Evolutionary conservation across 2,113 vertebrate species (phyloP), one percentile per base, ranked within the genome.

Genomic region (Coreoperca whiteheadi): DNA sequence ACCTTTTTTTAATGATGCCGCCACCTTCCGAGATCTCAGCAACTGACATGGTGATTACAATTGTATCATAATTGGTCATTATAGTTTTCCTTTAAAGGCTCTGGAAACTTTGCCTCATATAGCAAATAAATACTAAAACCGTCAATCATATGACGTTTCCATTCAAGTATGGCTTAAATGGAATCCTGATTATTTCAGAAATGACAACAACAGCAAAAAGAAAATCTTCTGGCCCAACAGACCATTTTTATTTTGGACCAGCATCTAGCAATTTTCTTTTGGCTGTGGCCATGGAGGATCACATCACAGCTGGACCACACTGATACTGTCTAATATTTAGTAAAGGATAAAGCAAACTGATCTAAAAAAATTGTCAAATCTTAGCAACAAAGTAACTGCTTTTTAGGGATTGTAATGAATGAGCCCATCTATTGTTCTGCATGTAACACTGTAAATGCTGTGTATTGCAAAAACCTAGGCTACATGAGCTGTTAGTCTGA

Each of bases 391-490:
- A 18, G 14, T 50, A 7, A 39, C 15, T 30, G 1, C 21, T 66
- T 65, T 76, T 7, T 37, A 51, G 18, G n/a, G 46, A 50, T 10
- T 37, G 2, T 41, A 34, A 67, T 14, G 32, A 76, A 65, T 23
- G 12, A 23, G n/a, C n/a, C n/a, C 25, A 37, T 23, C 5, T 41
- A 23, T 16, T 66, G 11, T 69, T 79, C 23, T 32, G 23, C 9
- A 41, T 64, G 51, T 64, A 46, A 48, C n/a, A 72, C 15, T 39
- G 2, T 53, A 48, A 84, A 79, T n/a, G n/a, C 34, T n/a, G 30
- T 67, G 23, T 20, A 50, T 39, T 20, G 16, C 10, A 74, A 81
- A 73, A 81, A 73, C 56, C n/a, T 25, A 14, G 30, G 48, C 41
- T 23, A 20, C 34, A 69, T 43, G 30, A 75, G 43, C 32, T 43